Evolutionary conservation across 1,140 invertebrate genomes (phyloP).

Genomic region (Acromyrmex heyeri): DNA sequence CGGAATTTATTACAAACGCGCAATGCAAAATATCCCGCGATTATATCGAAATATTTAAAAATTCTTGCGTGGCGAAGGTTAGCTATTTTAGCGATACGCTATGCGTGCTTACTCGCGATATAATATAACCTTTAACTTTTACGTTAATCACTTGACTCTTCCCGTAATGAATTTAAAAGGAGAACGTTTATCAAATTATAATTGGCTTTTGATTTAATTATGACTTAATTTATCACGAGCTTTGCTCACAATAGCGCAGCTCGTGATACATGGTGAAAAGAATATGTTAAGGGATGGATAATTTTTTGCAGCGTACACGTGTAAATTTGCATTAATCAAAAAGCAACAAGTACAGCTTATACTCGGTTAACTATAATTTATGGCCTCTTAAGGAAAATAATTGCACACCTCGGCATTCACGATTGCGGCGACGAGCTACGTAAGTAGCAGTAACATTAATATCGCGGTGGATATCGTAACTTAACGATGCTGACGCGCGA

Average conservation of each 20-base stretch:
- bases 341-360: constrained; percentile 32
- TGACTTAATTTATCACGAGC: constrained; percentile 13
- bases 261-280: neutral
- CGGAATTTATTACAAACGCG: neutral
- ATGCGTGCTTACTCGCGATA: neutral
- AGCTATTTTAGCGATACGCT: constrained; percentile 12
- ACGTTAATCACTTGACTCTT: neutral
- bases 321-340: constrained; percentile 45
- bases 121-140: constrained; percentile 13
- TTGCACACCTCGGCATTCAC: neutral
- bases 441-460: neutral
- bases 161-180: neutral
- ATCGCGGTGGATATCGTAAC: constrained; percentile 37
- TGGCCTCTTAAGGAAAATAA: constrained; percentile 38
- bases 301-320: neutral
- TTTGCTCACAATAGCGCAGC: neutral
- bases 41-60: constrained; percentile 7
- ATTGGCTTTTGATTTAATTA: constrained; percentile 34
- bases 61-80: constrained; percentile 32
- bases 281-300: neutral
- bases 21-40: neutral
- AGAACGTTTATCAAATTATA: neutral
- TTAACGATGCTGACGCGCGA: constrained; percentile 26
- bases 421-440: constrained; percentile 12
- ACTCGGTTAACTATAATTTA: constrained; percentile 39